These are phyloP conservation scores for Ptilorrhoa leucosticta DNA, from an alignment of 2,113 vertebrate species.

Conservation along the genomic window DNA sequence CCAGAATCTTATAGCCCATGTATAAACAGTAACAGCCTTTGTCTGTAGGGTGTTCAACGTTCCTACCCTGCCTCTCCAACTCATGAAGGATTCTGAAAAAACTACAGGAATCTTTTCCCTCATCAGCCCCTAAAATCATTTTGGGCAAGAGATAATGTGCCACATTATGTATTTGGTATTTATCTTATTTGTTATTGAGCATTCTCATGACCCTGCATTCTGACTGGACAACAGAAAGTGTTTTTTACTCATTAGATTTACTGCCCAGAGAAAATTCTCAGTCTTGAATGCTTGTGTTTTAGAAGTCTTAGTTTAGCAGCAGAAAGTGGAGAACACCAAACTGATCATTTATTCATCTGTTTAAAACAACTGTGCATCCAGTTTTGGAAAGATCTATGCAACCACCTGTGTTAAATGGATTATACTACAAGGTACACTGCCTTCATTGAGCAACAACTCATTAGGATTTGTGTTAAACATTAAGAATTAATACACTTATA, in stretches of 20 bases:
- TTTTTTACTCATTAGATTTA: conserved; percentile 35
- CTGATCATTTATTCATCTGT: background rate
- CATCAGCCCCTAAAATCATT: conserved; percentile 36
- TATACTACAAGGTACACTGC: background rate
- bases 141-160: conserved; percentile 13
- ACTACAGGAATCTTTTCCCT: conserved; percentile 22
- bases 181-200: conserved; percentile 19
- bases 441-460: background rate
- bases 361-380: background rate
- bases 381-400: background rate
- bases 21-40: conserved; percentile 39
- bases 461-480: background rate
- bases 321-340: background rate
- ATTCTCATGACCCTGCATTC: background rate
- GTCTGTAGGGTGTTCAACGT: background rate
- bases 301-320: background rate
- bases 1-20: background rate
- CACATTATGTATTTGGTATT: conserved; percentile 26
- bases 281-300: conserved; percentile 25
- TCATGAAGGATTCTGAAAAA: background rate
- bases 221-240: conserved; percentile 19
- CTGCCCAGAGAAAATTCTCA: conserved; percentile 32
- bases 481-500: background rate
- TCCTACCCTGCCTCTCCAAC: background rate
- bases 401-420: background rate